These are phyloP conservation scores for Polylopha cassiicola DNA, from an alignment of 2,888 invertebrate species.

Conservation along the genomic window DNA sequence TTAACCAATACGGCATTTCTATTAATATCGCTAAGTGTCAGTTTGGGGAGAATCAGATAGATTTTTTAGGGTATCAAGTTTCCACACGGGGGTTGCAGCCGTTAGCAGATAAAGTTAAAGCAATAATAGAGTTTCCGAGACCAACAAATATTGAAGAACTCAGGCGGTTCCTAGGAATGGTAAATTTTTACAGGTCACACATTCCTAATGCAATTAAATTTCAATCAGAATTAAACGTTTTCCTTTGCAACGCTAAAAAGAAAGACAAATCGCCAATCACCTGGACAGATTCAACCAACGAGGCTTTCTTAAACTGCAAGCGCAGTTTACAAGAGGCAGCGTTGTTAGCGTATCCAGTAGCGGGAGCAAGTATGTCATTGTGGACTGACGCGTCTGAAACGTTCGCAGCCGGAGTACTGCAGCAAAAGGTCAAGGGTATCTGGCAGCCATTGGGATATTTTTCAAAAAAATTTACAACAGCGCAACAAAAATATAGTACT, in stretches of 20 bases:
- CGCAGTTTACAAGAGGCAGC: conserved; percentile 19
- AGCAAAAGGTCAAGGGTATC: conserved; percentile 30
- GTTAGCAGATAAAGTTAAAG: conserved; percentile 17
- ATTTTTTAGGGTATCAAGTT: conserved; percentile 24
- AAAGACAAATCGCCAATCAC: conserved; percentile 26
- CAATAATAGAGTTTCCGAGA: conserved; percentile 20
- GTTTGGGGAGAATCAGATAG: conserved; percentile 17
- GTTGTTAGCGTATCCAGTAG: conserved; percentile 17
- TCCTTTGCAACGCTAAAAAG: conserved; percentile 23
- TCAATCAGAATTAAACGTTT: conserved; percentile 18
- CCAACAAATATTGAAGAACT: conserved; percentile 18
- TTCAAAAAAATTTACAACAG: conserved; percentile 7
- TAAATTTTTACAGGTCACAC: conserved; percentile 21
- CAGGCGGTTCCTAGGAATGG: conserved; percentile 18
- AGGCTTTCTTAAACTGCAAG: conserved; percentile 24
- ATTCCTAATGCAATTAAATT: conserved; percentile 4
- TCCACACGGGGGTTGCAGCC: conserved; percentile 18
- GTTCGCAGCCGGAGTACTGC: conserved; percentile 37
- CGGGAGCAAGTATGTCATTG: conserved; percentile 26
- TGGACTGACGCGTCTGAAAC: conserved; percentile 33
- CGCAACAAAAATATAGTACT: conserved; percentile 15
- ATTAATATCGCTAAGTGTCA: conserved; percentile 24
- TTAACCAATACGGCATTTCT: conserved; percentile 22
- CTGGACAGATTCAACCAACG: conserved; percentile 23
- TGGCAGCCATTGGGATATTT: conserved; percentile 23